Conservation (phyloP, 2,888 invertebrate genomes). For the Masnerella sp. region DNA sequence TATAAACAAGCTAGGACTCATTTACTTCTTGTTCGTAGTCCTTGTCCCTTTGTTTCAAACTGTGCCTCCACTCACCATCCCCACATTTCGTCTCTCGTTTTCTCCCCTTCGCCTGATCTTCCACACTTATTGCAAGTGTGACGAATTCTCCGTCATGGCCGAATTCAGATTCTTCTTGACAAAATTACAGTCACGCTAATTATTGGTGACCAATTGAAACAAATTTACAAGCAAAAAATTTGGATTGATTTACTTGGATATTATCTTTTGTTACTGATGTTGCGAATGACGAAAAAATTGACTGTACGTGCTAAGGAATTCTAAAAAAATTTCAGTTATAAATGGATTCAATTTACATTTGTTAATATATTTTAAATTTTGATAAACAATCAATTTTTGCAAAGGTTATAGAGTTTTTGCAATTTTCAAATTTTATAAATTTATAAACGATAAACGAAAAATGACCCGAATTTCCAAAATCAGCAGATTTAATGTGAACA, state of each 20-base stretch:
- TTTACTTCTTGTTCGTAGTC: slow-evolving; percentile 53
- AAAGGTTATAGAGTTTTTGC: too few relatives aligned
- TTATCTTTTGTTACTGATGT: too few relatives aligned
- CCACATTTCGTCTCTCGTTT: slow-evolving; percentile 34
- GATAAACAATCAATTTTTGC: too few relatives aligned
- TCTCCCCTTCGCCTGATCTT: slow-evolving; percentile 31
- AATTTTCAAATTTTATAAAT: too few relatives aligned
- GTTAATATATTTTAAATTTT: too few relatives aligned
- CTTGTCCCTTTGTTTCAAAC: slow-evolving; percentile 54
- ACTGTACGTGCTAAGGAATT: too few relatives aligned
- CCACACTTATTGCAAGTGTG: slow-evolving; percentile 50
- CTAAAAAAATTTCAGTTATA: too few relatives aligned
- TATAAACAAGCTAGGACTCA: slow-evolving; percentile 55
- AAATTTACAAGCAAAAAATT: slow-evolving; percentile 4
- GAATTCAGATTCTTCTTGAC: slow-evolving; percentile 42
- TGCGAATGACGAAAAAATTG: slow-evolving; percentile 5
- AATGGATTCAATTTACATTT: too few relatives aligned
- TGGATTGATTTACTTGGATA: not conserved
- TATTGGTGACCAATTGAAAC: slow-evolving; percentile 27
- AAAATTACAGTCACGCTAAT: slow-evolving; percentile 37
- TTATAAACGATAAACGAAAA: too few relatives aligned
- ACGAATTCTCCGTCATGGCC: slow-evolving; percentile 42
- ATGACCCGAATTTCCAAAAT: too few relatives aligned
- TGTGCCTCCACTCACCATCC: slow-evolving; percentile 32
- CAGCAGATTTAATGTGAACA: not conserved